These are phyloP conservation scores for Antennarius maculatus DNA, from an alignment of 2,797 vertebrate genomes.

Conservation along the genomic window DNA sequence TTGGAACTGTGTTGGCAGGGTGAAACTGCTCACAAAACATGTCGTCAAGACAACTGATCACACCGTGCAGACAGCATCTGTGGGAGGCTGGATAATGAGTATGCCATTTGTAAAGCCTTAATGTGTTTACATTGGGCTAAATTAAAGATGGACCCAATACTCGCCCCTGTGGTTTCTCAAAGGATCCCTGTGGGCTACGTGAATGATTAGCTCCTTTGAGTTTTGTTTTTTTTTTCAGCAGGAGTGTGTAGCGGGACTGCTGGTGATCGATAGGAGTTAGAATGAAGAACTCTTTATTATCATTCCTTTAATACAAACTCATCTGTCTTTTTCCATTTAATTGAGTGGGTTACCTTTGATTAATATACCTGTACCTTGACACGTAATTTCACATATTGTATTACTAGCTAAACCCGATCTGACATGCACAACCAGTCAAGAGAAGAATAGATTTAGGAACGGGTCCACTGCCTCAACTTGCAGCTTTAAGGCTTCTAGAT, in stretches of 20 bases:
- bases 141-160: constrained; percentile 72
- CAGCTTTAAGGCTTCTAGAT: constrained; percentile 51
- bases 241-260: constrained; percentile 62
- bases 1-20: constrained; percentile 45
- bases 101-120: constrained; percentile 66
- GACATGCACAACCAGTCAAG: constrained; percentile 24
- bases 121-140: constrained; percentile 77
- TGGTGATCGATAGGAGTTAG: constrained; percentile 76
- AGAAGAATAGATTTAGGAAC: constrained; percentile 40
- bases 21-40: constrained; percentile 45
- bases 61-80: constrained; percentile 54
- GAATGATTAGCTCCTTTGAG: constrained; percentile 79
- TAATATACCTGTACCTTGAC: constrained; percentile 41
- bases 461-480: constrained; percentile 32
- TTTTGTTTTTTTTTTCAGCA: constrained; percentile 49
- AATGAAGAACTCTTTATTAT: constrained; percentile 71
- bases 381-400: constrained; percentile 41
- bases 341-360: constrained; percentile 65
- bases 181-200: constrained; percentile 73
- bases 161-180: constrained; percentile 69
- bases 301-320: constrained; percentile 54
- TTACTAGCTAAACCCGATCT: constrained; percentile 49
- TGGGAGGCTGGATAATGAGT: constrained; percentile 64
- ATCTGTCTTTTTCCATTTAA: constrained; percentile 43
- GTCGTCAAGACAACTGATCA: constrained; percentile 54